Evolutionary conservation across 2,888 invertebrate species (phyloP), one percentile per base, ranked within the genome.

Genomic region (Cremastobaeus sp.): DNA sequence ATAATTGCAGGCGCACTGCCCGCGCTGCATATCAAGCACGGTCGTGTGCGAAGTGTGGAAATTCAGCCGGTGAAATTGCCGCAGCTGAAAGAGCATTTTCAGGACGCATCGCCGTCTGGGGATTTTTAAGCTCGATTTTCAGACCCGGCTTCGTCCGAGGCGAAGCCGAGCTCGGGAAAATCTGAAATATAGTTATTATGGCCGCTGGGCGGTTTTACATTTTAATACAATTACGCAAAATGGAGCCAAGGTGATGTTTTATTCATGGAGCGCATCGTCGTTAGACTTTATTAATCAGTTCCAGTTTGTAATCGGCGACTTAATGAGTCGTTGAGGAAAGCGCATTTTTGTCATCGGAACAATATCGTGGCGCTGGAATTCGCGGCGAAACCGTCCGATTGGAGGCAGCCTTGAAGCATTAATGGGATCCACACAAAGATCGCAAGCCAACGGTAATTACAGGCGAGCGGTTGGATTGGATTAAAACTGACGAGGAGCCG

Each of bases 151-250:
- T n/a, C n/a, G n/a, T n/a, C n/a, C n/a, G n/a, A n/a, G n/a, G n/a
- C n/a, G n/a, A n/a, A n/a, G n/a, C n/a, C n/a, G n/a, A n/a, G n/a
- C n/a, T n/a, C 17, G 18, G 37, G 39, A 60, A 50, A 60, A 39
- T 39, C 30, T 3, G 28, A 60, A 60, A 60, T 50, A 60, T 50
- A 62, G 64, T 64, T 64, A 64, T 62, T 62, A 50, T n/a, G 30
- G 35, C 15, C n/a, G n/a, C n/a, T n/a, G 35, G 35, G 30, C 52
- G 9, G 48, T 39, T 62, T 62, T 62, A 62, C 62, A 62, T 62
- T 62, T 62, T 62, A 62, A 62, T 62, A 50, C 41, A 62, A 50
- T 62, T 50, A 62, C 50, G 34, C 39, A 50, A 62, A 62, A 62
- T 62, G 48, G 50, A 50, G 62, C 14, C 11, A n/a, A n/a, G n/a